Conservation (phyloP, 2,797 vertebrate species). For the Aselliscus stoliczkanus region DNA sequence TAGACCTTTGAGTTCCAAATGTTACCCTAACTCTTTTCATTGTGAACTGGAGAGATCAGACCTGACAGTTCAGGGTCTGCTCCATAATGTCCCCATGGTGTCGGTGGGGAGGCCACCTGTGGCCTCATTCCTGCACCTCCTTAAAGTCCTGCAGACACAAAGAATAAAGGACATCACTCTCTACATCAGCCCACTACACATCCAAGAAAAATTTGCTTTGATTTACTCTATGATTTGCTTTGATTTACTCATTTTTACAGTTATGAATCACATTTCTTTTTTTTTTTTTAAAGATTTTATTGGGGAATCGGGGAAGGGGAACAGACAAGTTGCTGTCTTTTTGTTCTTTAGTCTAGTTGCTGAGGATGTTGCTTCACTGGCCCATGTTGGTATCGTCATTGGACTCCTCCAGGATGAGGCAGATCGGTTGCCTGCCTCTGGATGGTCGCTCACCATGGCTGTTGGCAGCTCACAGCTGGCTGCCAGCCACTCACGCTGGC, state of each 20-base stretch:
- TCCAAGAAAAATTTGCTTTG: not conserved
- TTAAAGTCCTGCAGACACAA: not conserved
- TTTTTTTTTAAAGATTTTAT: no score
- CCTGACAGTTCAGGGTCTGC: not conserved
- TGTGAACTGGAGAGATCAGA: no score
- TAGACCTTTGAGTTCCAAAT: not conserved
- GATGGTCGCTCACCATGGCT: no score
- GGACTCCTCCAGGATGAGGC: no score
- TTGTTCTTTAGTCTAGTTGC: no score
- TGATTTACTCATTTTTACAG: not conserved
- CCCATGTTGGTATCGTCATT: no score
- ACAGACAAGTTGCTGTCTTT: no score
- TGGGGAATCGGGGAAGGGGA: no score
- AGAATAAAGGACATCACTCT: not conserved
- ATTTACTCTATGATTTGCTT: not conserved
- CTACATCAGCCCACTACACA: not conserved
- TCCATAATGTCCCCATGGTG: fast-evolving
- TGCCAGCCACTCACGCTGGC: no score
- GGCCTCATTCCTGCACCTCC: fast-evolving
- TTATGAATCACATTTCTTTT: not conserved
- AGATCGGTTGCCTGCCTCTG: no score
- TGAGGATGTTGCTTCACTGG: no score
- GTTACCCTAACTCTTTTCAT: not conserved
- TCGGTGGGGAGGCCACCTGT: not conserved
- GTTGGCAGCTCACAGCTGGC: no score